A percentile compares a stretch with the other conserved stretches of the same genome.
Conservation (phyloP, 2,888 invertebrate species). For the Petrophora chlorosata region DNA sequence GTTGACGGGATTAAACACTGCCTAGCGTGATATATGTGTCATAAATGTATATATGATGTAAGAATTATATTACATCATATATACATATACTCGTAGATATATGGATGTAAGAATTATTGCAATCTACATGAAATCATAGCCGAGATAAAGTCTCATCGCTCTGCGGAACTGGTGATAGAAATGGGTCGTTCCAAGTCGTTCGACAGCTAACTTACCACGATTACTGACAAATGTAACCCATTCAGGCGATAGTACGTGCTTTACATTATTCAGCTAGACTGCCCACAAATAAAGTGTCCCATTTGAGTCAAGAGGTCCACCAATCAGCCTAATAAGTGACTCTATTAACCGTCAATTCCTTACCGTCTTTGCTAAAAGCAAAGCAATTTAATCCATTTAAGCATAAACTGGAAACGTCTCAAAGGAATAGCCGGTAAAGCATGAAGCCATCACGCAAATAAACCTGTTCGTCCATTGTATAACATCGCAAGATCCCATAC, state of each 20-base stretch:
- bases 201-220: not conserved
- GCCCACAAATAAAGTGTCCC: constrained; percentile 19
- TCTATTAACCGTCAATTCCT: constrained; percentile 60
- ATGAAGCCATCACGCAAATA: constrained; percentile 50
- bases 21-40: not conserved
- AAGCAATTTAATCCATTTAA: constrained; percentile 78
- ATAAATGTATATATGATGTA: too few relatives aligned
- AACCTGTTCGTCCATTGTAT: constrained; percentile 50
- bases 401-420: constrained; percentile 64
- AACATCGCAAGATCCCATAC: constrained; percentile 52
- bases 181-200: constrained; percentile 2
- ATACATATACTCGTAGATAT: too few relatives aligned
- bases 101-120: not conserved
- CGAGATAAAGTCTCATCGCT: not conserved
- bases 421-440: constrained; percentile 52
- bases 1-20: constrained; percentile 5
- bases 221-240: constrained; percentile 5
- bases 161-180: too few relatives aligned
- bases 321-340: constrained; percentile 65
- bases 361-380: constrained; percentile 65
- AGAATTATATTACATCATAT: not conserved
- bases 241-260: constrained; percentile 5
- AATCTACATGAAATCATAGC: not conserved
- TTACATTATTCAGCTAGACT: constrained; percentile 13
- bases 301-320: constrained; percentile 44